Base-by-base conservation (phyloP, 2,797 vertebrate species). In the Pelodytes ibericus region DNA sequence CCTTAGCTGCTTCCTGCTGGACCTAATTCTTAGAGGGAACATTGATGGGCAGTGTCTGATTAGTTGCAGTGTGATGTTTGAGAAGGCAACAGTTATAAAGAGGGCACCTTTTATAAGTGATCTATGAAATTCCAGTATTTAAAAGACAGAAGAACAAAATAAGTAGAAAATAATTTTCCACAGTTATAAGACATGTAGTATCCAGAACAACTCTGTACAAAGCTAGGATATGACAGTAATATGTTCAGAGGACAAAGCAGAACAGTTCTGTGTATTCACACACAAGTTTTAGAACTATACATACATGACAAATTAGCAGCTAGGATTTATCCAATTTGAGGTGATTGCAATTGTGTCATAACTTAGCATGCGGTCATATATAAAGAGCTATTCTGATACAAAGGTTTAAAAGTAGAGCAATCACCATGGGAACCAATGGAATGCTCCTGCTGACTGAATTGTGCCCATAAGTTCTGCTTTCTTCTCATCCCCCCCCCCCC, bases 41-140 rank as follows among this genome's bases (percentile, higher is more conserved):
- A 66, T 82, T 82, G 86, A 88, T 81, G 83, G 79, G 81, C 80
- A 75, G 81, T 78, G 79, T 87, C 84, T 82, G 24, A 24, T 53
- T 20, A 16, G 49, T 24, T 53, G 49, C 82, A 88, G 89, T 88
- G 84, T 83, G 71, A 87, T 86, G 84, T 84, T 85, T 89, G 87
- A 86, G 86, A 91, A 91, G 85, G 90, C 87, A 91, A 87, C 83
- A 81, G 80, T 77, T 84, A 87, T 82, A 86, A 83, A 91, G 87
- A 88, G 87, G 91, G 90, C 91, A 92, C 88, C 87, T 89, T 88
- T 39, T 88, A 86, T 80, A 87, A 25, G 18, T 18, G 18, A 89
- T 87, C 89, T 90, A 90, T 83, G 78, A 89, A 84, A 71, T 89
- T 90, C 88, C 86, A 90, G 86, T 90, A 91, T 87, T 84, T 89